Evolutionary conservation across 1,140 invertebrate species (phyloP).

Genomic region (Lepidurus couesii): DNA sequence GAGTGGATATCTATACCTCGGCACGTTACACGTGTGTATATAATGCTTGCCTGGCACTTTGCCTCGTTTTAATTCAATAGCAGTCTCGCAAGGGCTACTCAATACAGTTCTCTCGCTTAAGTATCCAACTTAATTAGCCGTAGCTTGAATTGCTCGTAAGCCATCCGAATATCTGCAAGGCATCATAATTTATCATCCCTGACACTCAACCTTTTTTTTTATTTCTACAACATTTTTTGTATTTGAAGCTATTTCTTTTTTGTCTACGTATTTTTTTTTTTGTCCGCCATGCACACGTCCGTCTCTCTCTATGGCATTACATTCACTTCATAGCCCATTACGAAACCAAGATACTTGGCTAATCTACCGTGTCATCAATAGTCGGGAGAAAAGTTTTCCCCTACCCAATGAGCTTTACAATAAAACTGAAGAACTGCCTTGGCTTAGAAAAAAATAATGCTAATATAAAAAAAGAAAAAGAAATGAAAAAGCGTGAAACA

Average conservation of each 20-base stretch:
- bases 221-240: too few relatives aligned
- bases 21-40: too few relatives aligned
- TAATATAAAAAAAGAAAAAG: neutral
- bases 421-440: constrained; percentile 1
- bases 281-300: constrained; percentile 8
- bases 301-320: neutral
- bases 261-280: neutral
- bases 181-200: too few relatives aligned
- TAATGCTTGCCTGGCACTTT: too few relatives aligned
- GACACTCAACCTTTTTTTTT: too few relatives aligned
- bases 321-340: neutral
- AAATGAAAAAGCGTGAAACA: neutral
- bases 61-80: too few relatives aligned
- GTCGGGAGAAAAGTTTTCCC: neutral
- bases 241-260: neutral
- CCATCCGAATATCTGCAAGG: too few relatives aligned
- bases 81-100: too few relatives aligned
- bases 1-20: too few relatives aligned
- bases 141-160: too few relatives aligned
- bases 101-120: too few relatives aligned
- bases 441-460: neutral
- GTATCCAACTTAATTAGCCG: too few relatives aligned
- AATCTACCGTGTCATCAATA: constrained; percentile 11
- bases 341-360: constrained; percentile 1
- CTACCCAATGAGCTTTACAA: neutral